Conservation (phyloP, 2,113 vertebrate genomes). For the human (Homo sapiens) region GRCh38 chr11:124750001-124750500, state of each 20-base stretch:
- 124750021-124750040: not conserved
- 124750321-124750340: not conserved
- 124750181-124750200: not conserved
- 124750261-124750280: not conserved
- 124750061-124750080: not conserved
- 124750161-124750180: not conserved
- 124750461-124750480: not conserved
- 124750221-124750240: not conserved
- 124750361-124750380: not conserved
- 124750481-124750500: not conserved
- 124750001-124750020: not conserved
- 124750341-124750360: not conserved
- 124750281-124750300: not conserved
- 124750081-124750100: not conserved
- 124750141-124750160: not conserved
- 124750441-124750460: not conserved
- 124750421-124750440: not conserved
- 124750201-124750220: not conserved
- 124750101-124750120: not conserved
- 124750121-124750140: not conserved
- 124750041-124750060: conserved; percentile 45
- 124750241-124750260: not conserved
- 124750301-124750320: not conserved
- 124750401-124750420: not conserved
- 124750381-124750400: not conserved